Base-by-base conservation (phyloP, 2,797 vertebrate genomes). In the Salarias fasciatus region DNA sequence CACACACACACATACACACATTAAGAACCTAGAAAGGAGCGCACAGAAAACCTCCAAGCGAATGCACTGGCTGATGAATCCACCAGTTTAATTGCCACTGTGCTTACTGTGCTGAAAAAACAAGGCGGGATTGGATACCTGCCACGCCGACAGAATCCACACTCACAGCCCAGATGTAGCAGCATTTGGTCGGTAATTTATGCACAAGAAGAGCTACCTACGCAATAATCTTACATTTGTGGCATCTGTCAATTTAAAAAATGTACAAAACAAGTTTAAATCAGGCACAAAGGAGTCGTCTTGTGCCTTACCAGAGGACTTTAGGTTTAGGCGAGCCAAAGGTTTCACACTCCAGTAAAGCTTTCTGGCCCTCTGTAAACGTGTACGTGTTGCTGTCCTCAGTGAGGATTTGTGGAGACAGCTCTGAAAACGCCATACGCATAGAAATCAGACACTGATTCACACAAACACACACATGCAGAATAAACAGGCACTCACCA, bases 251-350 rank as follows among this genome's bases (percentile, higher is more conserved):
- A 59, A 65, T 48, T 4, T 33, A 5, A 69, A 69, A 69, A 69
- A 67, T 43, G 43, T 31, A 14, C 12, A 13, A 62, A n/a, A 54
- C 4, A 53, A 2, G 35, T 30, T 11, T 37, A 18, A 13, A 54
- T 43, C n/a, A 49, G 41, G 44, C 1, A 13, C 5, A 53, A 37
- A 40, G 13, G 18, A 47, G 36, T 9, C 55, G 15, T 13, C 5
- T 10, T 9, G 24, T 37, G 31, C 53, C 95, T 94, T 85, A 97
- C 96, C 96, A 97, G 77, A 84, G 83, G 41, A 95, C 85, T 9
- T 83, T 89, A 46, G 96, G 95, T 73, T 91, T 90, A 0, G 96
- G 96, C 0, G 95, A 95, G n/a, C 95, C 96, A 49, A 96, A 98
- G 65, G 89, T 90, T 43, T 90, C 89, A 74, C 96, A 98, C 36